Base-by-base conservation (phyloP, 2,113 vertebrate species). In the Leptobrachium ailaonicum region DNA sequence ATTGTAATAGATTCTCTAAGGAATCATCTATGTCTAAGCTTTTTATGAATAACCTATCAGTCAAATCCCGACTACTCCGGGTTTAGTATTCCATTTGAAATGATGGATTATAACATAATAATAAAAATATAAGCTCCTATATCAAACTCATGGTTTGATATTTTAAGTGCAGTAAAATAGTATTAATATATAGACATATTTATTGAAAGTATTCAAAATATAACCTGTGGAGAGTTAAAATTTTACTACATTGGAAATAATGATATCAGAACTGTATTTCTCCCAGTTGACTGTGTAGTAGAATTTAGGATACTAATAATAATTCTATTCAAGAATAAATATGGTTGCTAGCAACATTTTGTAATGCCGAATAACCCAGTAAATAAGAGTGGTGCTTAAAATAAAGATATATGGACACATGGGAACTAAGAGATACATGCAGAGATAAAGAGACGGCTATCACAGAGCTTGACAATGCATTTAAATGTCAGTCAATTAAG, bases 21-120 rank as follows among this genome's bases (percentile, higher is more conserved):
- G 78, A 63, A 45, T 72, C 63, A 5, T 44, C 64, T 69, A 77
- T 77, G 56, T 72, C 60, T 73, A 67, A n/a, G n/a, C 40, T 80
- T 44, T 80, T 56, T 80, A 73, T 80, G 71, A 80, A 73, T 80
- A 80, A 80, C 64, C 78, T 80, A 80, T 80, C 70, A 73, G 78
- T 73, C 71, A 80, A 44, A 80, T 73, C 78, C 78, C 45, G 8
- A 68, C 62, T 73, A 44, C 63, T 43, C 63, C 53, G 71, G 41
- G 73, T 80, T 80, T 80, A 80, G 45, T 80, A 73, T 73, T 67
- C 70, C 71, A 73, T 80, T 80, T 73, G 62, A 67, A 73, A 80
- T 73, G 78, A 80, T 67, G 71, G 72, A 80, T 73, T 67, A 71
- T 14, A n/a, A 8, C 44, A 40, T 11, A 6, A 74, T 74, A 80